Conservation (phyloP, 2,888 invertebrate species). For the Trachelus troglodyta region DNA sequence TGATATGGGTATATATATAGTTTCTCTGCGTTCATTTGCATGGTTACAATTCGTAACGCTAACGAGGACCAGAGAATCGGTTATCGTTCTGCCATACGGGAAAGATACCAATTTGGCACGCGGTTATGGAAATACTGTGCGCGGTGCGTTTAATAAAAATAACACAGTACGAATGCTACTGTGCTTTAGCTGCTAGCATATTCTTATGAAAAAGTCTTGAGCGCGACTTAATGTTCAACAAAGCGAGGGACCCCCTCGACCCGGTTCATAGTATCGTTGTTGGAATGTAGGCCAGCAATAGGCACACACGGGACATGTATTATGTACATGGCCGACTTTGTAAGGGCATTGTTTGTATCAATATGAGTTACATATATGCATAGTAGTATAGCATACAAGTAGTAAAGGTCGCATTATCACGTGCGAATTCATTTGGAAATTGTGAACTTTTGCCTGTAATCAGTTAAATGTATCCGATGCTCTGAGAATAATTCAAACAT, state of each 20-base stretch:
- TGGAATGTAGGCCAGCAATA: slow-evolving; percentile 33
- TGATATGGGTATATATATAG: not conserved
- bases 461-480: not conserved
- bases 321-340: slow-evolving; percentile 30
- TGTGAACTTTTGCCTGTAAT: not conserved
- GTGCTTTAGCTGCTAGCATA: not conserved
- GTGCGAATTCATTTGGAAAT: not conserved
- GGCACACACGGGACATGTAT: slow-evolving; percentile 26
- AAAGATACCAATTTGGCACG: not conserved
- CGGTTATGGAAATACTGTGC: not conserved
- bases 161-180: too few species aligned
- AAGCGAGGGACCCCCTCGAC: slow-evolving; percentile 19
- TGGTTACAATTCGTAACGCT: not conserved
- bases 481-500: not conserved
- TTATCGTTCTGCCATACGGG: not conserved
- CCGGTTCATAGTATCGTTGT: slow-evolving; percentile 32
- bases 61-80: not conserved
- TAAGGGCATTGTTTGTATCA: slow-evolving; percentile 33
- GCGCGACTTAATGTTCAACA: not conserved
- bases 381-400: not conserved
- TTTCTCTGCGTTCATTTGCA: not conserved
- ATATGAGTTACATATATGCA: not conserved
- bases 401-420: not conserved
- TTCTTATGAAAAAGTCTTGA: not conserved
- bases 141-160: not conserved